Evolutionary conservation across 1,140 invertebrate genomes (phyloP), one percentile per base, ranked within the genome.

Genomic region (Penaeus chinensis): DNA sequence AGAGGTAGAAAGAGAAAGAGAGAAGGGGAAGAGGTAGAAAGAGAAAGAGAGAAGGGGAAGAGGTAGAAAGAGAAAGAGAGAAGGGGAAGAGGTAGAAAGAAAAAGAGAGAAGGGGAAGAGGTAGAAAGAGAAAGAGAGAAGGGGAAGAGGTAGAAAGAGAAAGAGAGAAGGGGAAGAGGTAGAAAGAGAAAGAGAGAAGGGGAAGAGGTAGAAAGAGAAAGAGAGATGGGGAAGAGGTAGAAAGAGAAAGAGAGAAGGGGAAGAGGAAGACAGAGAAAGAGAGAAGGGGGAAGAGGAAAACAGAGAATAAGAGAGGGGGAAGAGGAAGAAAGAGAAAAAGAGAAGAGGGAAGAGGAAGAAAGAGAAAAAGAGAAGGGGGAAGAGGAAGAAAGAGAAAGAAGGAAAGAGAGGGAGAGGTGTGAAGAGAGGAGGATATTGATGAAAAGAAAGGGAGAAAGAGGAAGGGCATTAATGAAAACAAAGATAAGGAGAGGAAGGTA

Each of bases 211-310:
- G 37, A 7, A 5, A 42, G 37, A 3, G 7, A 3, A 42, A 42
- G 37, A 24, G n/a, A 76, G 10, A 24, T 11, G 24, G 4, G 4
- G 37, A 8, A 42, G 7, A 5, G 37, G 37, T 60, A 85, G 18
- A 18, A 71, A 77, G 4, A 60, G 37, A 11, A 37, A 63, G 3
- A 37, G 66, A 32, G 84, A 85, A 24, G 37, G 42, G 61, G 74
- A 85, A 85, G 63, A 61, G 83, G 78, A 22, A 85, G 61, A 47
- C 61, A 79, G 60, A 74, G 65, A 19, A 63, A 71, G 5, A 85
- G 32, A 65, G 84, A 77, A 13, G 32, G 61, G 66, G 84, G 80
- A 42, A 80, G 42, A 37, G 81, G 60, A 18, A 80, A 24, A 60
- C 63, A 85, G 20, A 85, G 63, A 42, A 74, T 65, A 19, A 85